Percentiles rank a stretch among this genome's conserved stretches.
Conservation (phyloP, 2,888 invertebrate genomes). For the Heliconius sara region DNA sequence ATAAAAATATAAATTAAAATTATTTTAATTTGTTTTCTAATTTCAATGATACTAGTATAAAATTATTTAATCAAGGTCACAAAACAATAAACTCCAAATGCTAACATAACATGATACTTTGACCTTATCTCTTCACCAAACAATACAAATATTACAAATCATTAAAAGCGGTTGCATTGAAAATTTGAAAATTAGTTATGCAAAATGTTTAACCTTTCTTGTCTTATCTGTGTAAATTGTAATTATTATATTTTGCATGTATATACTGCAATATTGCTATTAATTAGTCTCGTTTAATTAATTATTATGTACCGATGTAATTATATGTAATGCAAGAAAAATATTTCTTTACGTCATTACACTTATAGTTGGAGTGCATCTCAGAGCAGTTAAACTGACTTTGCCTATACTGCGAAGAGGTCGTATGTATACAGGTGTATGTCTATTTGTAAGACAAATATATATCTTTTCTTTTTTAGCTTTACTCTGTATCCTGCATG, state of each 20-base stretch:
- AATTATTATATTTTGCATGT: background rate
- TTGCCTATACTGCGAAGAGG: too few species aligned
- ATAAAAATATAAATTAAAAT: background rate
- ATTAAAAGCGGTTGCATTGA: background rate
- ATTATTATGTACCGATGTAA: background rate
- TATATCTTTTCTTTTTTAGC: background rate
- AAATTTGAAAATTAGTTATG: background rate
- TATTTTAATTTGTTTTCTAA: too few species aligned
- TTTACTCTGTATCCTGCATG: background rate
- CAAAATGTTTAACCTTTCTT: background rate
- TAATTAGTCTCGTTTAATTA: background rate
- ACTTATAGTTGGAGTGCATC: too few species aligned
- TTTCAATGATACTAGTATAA: background rate
- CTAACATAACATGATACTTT: background rate
- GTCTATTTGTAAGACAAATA: too few species aligned
- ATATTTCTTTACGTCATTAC: background rate
- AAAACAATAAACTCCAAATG: background rate
- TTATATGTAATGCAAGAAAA: background rate
- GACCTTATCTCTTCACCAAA: constrained; percentile 1
- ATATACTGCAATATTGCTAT: background rate
- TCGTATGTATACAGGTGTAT: too few species aligned
- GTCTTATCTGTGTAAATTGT: background rate
- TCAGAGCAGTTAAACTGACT: too few species aligned
- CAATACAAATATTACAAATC: background rate
- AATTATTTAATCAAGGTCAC: background rate